Percentiles rank a stretch among this genome's conserved stretches.
phyloP scores from a whole-genome alignment of 1,140 invertebrate species.

The Sinonovacula constricta region DNA sequence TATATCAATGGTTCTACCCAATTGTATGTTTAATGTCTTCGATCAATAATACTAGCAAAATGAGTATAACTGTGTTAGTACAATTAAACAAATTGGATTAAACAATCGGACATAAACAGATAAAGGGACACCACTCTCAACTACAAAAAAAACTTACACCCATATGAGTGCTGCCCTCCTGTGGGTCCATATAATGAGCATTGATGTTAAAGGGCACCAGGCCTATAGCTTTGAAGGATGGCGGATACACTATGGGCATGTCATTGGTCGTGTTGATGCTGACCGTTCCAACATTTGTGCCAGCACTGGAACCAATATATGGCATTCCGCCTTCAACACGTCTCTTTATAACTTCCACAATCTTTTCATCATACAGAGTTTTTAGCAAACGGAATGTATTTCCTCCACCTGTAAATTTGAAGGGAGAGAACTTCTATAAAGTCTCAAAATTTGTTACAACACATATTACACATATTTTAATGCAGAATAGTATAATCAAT shows the following conservation, averaged over 20 bases:
- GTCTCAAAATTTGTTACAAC: too few relatives aligned
- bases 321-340: constrained; percentile 81
- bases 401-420: constrained; percentile 59
- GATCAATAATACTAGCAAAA: too few relatives aligned
- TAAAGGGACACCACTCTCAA: too few relatives aligned
- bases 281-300: constrained; percentile 88
- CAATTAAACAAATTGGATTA: too few relatives aligned
- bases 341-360: constrained; percentile 52
- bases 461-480: too few relatives aligned
- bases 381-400: constrained; percentile 63
- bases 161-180: constrained; percentile 84
- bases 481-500: too few relatives aligned
- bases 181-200: constrained; percentile 88
- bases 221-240: constrained; percentile 85
- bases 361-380: constrained; percentile 60
- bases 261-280: constrained; percentile 91
- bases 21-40: too few relatives aligned
- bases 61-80: neutral
- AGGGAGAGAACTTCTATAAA: too few relatives aligned
- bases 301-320: constrained; percentile 90
- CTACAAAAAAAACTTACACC: constrained; percentile 75
- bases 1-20: too few relatives aligned
- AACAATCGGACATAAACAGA: too few relatives aligned
- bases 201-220: constrained; percentile 92
- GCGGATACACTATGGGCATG: constrained; percentile 90